Evolutionary conservation across 1,140 invertebrate genomes (phyloP).

Genomic region (Drusus annulatus): DNA sequence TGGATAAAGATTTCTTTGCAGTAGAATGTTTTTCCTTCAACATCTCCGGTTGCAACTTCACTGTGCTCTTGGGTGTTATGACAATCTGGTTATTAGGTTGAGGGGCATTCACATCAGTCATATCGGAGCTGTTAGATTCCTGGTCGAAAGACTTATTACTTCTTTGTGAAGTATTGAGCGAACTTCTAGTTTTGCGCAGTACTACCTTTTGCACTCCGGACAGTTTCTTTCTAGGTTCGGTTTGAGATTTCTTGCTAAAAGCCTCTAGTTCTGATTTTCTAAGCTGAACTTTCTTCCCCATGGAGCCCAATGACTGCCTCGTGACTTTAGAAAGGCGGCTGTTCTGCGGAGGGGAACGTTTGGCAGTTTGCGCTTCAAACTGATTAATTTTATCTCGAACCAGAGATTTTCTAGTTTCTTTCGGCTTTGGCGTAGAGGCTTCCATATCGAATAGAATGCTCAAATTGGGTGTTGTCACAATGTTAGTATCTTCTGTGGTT

Average conservation of each 20-base stretch:
- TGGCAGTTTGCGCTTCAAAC: slow-evolving; percentile 29
- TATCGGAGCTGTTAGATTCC: slow-evolving; percentile 49
- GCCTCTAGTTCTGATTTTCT: slow-evolving; percentile 22
- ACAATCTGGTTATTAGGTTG: slow-evolving; percentile 59
- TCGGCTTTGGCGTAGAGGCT: slow-evolving; percentile 55
- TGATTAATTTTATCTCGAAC: slow-evolving; percentile 38
- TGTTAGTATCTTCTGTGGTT: slow-evolving; percentile 15
- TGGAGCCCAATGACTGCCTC: slow-evolving; percentile 18
- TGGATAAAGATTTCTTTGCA: slow-evolving; percentile 67
- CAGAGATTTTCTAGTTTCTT: slow-evolving; percentile 35
- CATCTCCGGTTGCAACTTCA: slow-evolving; percentile 63
- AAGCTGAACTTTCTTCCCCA: slow-evolving; percentile 21
- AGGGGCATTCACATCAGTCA: slow-evolving; percentile 51
- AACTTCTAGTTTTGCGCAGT: slow-evolving; percentile 16
- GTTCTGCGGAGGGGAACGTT: background rate
- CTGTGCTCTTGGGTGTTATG: slow-evolving; percentile 65
- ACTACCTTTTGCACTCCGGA: background rate
- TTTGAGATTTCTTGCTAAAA: slow-evolving; percentile 5
- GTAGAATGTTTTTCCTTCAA: slow-evolving; percentile 70
- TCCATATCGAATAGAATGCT: slow-evolving; percentile 49
- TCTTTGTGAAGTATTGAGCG: slow-evolving; percentile 1
- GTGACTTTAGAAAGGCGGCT: background rate
- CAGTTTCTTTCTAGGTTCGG: slow-evolving; percentile 37
- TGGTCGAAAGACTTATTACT: slow-evolving; percentile 35
- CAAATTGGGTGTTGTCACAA: slow-evolving; percentile 55